Evolutionary conservation across 2,113 vertebrate species (phyloP), one percentile per base, ranked within the genome.

Genomic region (Parus major): DNA sequence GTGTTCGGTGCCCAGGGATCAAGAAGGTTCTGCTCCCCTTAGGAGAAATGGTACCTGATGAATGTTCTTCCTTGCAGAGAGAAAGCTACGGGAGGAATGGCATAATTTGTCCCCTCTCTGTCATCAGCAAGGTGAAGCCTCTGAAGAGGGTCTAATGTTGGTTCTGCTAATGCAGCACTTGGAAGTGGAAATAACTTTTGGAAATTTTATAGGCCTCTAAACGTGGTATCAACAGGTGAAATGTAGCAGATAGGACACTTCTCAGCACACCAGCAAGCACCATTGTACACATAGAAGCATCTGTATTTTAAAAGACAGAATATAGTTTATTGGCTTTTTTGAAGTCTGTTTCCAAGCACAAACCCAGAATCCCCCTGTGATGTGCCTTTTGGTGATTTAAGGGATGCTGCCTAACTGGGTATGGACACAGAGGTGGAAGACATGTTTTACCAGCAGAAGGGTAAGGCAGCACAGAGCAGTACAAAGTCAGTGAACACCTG

Each of bases 361-460:
- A 31, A 53, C 31, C 28, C 12, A 56, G 39, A 77, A 44, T 7
- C 2, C 1, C 5, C 4, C 7, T 21, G 13, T 46, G 57, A 64
- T 41, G 8, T 42, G 24, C 61, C 31, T 72, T 76, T 27, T 22
- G 25, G 11, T 59, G 25, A 63, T n/a, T 70, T 50, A 41, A 73
- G 11, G 15, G 65, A 47, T 1, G 2, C 41, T 80, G 46, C 25
- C 50, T 41, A 33, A 18, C 36, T 59, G 60, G 50, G 19, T 49
- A 31, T 6, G 11, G 68, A 14, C 39, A 33, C 0, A 0, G 46
- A 64, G 10, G 12, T 71, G 35, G 50, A 36, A 53, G 36, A 29
- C 0, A 28, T 12, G 4, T 56, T 82, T 82, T 77, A 24, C 9
- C 41, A 88, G 29, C 11, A 49, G 59, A 88, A 44, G 7, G 13